phyloP scores from a whole-genome alignment of 2,113 vertebrate species.

The Mohoua ochrocephala region DNA sequence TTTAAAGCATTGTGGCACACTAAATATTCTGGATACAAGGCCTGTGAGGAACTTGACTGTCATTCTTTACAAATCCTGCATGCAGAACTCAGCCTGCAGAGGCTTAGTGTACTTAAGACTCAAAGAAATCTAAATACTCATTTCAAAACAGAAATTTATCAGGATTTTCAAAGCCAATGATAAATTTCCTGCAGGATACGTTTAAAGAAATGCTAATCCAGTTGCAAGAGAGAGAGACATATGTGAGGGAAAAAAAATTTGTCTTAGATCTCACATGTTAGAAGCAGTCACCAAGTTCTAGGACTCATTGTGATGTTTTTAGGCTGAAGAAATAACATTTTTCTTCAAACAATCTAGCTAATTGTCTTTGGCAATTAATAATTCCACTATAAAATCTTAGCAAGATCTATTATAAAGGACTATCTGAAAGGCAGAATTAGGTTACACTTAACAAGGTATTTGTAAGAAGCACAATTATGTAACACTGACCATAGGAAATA shows the following conservation, averaged over 20 bases:
- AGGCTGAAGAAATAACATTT: not conserved
- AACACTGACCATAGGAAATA: not conserved
- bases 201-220: not conserved
- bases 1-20: not conserved
- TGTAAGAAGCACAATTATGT: not conserved
- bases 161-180: not conserved
- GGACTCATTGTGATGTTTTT: not conserved
- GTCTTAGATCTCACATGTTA: not conserved
- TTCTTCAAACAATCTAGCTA: not conserved
- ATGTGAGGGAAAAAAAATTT: fast-evolving
- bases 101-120: not conserved
- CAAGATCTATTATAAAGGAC: not conserved
- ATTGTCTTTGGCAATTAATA: not conserved
- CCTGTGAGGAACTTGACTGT: not conserved
- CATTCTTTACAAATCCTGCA: not conserved
- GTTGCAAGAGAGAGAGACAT: not conserved
- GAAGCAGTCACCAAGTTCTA: not conserved
- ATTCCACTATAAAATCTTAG: not conserved
- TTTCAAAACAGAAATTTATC: not conserved
- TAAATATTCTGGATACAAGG: not conserved
- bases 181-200: not conserved
- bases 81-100: not conserved
- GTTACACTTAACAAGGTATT: not conserved
- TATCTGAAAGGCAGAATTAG: not conserved
- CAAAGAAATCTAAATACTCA: not conserved